Evolutionary conservation across 2,797 vertebrate genomes (phyloP), one percentile per base, ranked within the genome.

Genomic region (Falco naumanni): DNA sequence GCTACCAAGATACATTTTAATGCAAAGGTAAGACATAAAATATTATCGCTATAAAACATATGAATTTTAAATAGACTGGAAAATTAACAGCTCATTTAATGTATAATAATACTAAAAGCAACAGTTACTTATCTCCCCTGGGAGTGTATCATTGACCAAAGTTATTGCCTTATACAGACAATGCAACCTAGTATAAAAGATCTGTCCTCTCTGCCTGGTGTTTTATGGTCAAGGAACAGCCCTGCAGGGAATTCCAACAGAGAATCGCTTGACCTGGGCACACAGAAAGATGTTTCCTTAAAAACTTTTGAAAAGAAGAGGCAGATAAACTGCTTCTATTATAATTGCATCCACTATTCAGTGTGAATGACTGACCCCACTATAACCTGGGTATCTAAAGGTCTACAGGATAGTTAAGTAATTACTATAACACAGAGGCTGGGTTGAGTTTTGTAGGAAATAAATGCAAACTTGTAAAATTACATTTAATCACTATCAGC

Each of bases 161-260:
- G 34, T 78, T 84, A 75, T 16, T 85, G 57, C 39, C 31, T 87
- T 83, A 25, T 61, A 54, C 22, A 76, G 64, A 85, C 13, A 72
- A 51, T 2, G 4, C 22, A 77, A 79, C 16, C 33, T 50, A 61
- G 43, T 56, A 45, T 72, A 87, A 94, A 92, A 88, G 51, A 31
- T 72, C 78, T 96, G 63, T 96, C 66, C 83, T 87, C 72, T 94
- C n/a, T 64, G 19, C 72, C 66, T 95, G 64, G 54, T 94, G 87
- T 97, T 96, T 93, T 95, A 90, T 37, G 69, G 6, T 31, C 10
- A 10, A 31, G 83, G 89, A 96, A 92, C 47, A 72, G 31, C 33
- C 64, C 33, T 7, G 1, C 18, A 89, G 48, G 37, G 53, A 94
- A 84, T 87, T 87, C 43, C 69, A 84, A 26, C 8, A 66, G 64